These are phyloP conservation scores for Ptychodera flava DNA, from an alignment of 35 echinoderm and acorn worm species.

Conservation along the genomic window DNA sequence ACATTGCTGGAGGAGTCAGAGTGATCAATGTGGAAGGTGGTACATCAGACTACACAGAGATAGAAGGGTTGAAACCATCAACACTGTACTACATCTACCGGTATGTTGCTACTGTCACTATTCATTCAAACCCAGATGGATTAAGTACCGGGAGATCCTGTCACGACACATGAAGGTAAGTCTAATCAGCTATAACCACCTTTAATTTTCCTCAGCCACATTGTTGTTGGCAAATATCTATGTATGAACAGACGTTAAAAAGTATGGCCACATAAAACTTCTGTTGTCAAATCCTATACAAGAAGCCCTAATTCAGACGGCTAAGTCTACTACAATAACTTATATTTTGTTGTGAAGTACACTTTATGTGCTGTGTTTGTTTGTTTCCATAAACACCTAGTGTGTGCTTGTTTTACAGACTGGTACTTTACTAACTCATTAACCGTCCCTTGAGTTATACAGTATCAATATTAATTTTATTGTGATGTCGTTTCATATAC, in stretches of 20 bases:
- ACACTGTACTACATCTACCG: background rate
- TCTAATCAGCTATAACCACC: no score
- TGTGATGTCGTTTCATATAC: background rate
- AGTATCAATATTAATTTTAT: no score
- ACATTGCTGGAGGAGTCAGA: background rate
- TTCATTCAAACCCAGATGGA: background rate
- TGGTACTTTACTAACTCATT: no score
- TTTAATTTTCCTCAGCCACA: no score
- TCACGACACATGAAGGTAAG: background rate
- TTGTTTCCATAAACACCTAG: no score
- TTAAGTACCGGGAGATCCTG: background rate
- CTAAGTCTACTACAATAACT: background rate
- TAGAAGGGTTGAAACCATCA: background rate
- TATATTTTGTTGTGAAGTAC: background rate
- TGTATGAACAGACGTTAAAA: background rate
- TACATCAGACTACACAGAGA: background rate
- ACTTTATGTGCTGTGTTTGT: no score
- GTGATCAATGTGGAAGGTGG: background rate
- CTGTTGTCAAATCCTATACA: background rate
- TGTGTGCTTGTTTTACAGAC: no score
- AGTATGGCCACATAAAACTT: background rate
- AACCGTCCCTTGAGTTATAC: no score
- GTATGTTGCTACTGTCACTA: background rate
- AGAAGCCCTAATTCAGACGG: background rate
- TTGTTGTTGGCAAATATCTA: no score